Percentiles rank a stretch among this genome's conserved stretches.
These are phyloP conservation scores for Phorcus lineatus DNA, from an alignment of 2,888 invertebrate genomes.

Conservation along the genomic window DNA sequence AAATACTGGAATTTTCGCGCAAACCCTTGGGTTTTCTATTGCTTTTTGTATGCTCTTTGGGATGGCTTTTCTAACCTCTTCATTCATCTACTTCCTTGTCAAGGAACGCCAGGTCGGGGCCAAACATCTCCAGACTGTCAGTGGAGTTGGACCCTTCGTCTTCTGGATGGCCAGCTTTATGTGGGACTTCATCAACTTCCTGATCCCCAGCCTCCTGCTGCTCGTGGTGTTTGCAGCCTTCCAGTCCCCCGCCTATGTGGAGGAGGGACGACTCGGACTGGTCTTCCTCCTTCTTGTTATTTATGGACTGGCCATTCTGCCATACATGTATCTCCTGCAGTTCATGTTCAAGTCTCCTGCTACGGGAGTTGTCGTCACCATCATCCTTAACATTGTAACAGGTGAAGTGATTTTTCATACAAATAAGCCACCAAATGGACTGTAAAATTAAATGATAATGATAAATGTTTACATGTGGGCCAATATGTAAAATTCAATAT, in stretches of 20 bases:
- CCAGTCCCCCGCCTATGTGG: slow-evolving; percentile 80
- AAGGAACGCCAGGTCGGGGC: slow-evolving; percentile 61
- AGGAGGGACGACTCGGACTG: slow-evolving; percentile 67
- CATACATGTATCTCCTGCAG: slow-evolving; percentile 84
- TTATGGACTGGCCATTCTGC: slow-evolving; percentile 85
- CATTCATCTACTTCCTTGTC: slow-evolving; percentile 66
- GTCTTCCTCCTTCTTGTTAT: slow-evolving; percentile 81
- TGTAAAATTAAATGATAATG: too few relatives aligned
- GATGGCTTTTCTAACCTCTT: slow-evolving; percentile 67
- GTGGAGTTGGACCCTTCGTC: slow-evolving; percentile 74
- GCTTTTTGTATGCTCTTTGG: slow-evolving; percentile 63
- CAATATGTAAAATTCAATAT: too few relatives aligned
- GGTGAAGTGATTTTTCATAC: too few relatives aligned
- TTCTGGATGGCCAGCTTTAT: slow-evolving; percentile 84
- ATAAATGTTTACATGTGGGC: too few relatives aligned
- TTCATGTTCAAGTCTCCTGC: slow-evolving; percentile 84
- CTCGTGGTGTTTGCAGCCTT: slow-evolving; percentile 81
- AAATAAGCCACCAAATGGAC: too few relatives aligned
- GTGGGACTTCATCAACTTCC: slow-evolving; percentile 83
- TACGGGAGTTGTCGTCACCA: slow-evolving; percentile 84
- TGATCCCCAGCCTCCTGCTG: slow-evolving; percentile 79
- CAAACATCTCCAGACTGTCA: slow-evolving; percentile 70
- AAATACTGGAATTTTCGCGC: slow-evolving; percentile 37
- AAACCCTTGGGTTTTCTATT: slow-evolving; percentile 45
- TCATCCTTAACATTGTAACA: slow-evolving; percentile 83